phyloP scores from a whole-genome alignment of 1,140 invertebrate species.

The Panagrolaimus sp. region DNA sequence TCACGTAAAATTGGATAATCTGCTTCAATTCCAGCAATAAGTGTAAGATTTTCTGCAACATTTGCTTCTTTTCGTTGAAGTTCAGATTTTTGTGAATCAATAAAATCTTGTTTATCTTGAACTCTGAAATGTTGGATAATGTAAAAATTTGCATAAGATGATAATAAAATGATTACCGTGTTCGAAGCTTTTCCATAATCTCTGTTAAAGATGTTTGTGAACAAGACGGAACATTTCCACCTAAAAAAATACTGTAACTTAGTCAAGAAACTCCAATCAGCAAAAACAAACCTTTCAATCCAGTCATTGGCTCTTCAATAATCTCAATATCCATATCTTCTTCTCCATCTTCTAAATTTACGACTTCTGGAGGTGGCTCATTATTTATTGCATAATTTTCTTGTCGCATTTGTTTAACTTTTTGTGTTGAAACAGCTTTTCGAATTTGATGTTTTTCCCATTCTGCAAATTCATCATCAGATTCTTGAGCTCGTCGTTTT shows the following conservation, averaged over 20 bases:
- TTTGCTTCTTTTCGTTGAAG: slow-evolving; percentile 6
- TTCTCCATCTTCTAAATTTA: slow-evolving; percentile 23
- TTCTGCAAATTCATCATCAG: slow-evolving; percentile 35
- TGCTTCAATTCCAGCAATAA: slow-evolving; percentile 26
- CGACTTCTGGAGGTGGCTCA: neutral
- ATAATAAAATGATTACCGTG: slow-evolving; percentile 15
- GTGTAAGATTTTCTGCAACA: slow-evolving; percentile 22
- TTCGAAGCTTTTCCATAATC: slow-evolving; percentile 21
- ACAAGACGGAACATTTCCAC: too few relatives aligned
- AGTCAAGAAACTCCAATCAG: neutral
- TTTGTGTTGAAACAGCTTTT: slow-evolving; percentile 40
- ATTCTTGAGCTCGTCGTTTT: slow-evolving; percentile 17
- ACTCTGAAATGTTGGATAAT: neutral
- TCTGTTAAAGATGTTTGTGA: slow-evolving; percentile 5
- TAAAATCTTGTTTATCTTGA: slow-evolving; percentile 19
- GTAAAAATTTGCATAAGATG: neutral
- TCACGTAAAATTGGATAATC: slow-evolving; percentile 29
- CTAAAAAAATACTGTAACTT: too few relatives aligned
- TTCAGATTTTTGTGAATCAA: slow-evolving; percentile 13
- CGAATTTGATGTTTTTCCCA: slow-evolving; percentile 48
- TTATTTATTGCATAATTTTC: slow-evolving; percentile 15
- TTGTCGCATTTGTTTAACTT: slow-evolving; percentile 25
- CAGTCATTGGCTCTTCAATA: slow-evolving; percentile 9
- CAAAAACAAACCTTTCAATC: neutral
- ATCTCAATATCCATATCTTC: slow-evolving; percentile 46